Base-by-base conservation (phyloP, 1,140 invertebrate species). In the Heliconius melpomene region DNA sequence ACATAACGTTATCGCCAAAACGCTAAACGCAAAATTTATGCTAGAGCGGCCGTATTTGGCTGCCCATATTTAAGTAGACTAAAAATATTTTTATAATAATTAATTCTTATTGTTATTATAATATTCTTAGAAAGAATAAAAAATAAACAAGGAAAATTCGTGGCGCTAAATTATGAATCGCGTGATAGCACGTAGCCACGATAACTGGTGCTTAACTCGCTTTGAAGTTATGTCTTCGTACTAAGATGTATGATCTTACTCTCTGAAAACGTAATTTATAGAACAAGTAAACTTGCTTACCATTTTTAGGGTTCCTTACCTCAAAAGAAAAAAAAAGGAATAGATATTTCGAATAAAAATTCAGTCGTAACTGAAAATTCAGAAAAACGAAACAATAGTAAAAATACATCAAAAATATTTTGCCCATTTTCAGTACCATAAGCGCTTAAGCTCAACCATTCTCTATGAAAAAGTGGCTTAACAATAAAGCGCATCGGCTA, bases 101-200 rank as follows among this genome's bases (percentile, higher is more conserved):
- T 54, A 54, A 11, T 57, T 57, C 32, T 73, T 50, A 46, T 73
- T 66, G 29, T 74, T 57, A 23, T 74, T 66, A 46, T 16, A 78
- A 74, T 54, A 72, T 70, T 52, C 18, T 18, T 29, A 46, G 46
- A 50, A 79, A 54, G 23, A 79, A 57, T 29, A 71, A 77, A 70
- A 72, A 79, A 75, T 72, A 57, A 71, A 52, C 78, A 75, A 72
- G 74, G 29, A 79, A 79, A 38, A 46, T 72, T 75, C 74, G 38
- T 79, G 66, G 40, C 46, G 73, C 52, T 46, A 79, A 74, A 75
- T 74, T 75, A 60, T 23, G 73, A 60, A 79, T 79, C 78, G 73
- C 78, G 78, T 79, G 78, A 60, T 7, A 26, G 40, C 73, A 79
- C 46, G 78, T 79, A 26, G 78, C 72, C n/a, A 79, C 54, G 77